Conservation (phyloP, 2,113 vertebrate genomes). For the Percina caprodes region DNA sequence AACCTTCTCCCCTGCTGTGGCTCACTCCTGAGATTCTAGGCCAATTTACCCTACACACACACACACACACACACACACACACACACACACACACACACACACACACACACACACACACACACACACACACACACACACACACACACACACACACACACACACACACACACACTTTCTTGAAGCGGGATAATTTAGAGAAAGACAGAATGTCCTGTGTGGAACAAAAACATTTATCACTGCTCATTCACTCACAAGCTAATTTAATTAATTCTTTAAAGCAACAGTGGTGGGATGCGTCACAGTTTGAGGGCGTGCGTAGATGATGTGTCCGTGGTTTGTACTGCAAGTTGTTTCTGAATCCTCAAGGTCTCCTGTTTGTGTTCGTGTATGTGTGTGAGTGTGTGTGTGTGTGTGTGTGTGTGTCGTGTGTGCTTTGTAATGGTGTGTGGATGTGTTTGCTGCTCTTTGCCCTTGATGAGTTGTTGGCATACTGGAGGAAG, state of each 20-base stretch:
- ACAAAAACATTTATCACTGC: background rate
- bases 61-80: too few species aligned
- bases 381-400: background rate
- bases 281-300: slow-evolving; percentile 17
- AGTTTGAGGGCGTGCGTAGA: background rate
- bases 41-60: slow-evolving; percentile 65
- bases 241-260: slow-evolving; percentile 12
- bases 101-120: too few species aligned
- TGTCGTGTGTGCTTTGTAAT: background rate
- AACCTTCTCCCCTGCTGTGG: slow-evolving; percentile 36
- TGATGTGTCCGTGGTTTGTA: slow-evolving; percentile 22
- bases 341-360: slow-evolving; percentile 32
- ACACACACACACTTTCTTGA: too few species aligned
- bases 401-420: slow-evolving; percentile 7
- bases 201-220: background rate
- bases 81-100: too few species aligned
- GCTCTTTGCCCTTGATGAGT: slow-evolving; percentile 57
- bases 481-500: slow-evolving; percentile 45
- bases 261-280: slow-evolving; percentile 40
- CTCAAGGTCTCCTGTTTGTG: slow-evolving; percentile 34
- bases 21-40: slow-evolving; percentile 53
- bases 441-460: slow-evolving; percentile 24
- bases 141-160: too few species aligned
- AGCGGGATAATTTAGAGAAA: too few species aligned
- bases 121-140: too few species aligned